Conservation (phyloP, 2,113 vertebrate genomes). For the Dasyprocta punctata region DNA sequence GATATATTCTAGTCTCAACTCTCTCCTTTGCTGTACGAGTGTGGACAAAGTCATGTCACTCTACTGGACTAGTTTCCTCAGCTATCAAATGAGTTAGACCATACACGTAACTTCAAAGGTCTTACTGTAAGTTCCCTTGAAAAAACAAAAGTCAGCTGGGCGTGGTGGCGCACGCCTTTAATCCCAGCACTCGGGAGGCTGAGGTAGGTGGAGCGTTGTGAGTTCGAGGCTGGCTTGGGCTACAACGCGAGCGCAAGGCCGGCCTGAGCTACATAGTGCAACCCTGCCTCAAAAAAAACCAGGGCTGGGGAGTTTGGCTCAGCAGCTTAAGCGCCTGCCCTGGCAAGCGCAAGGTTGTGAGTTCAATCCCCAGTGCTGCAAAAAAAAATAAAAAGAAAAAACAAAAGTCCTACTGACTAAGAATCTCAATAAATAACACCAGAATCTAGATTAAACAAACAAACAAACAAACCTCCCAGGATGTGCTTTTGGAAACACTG, state of each 20-base stretch:
- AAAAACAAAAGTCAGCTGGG: constrained; percentile 11
- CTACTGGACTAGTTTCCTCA: neutral
- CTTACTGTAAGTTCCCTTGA: neutral
- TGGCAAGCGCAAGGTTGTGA: too few species aligned
- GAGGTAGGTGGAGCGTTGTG: too few species aligned
- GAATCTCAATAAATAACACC: neutral
- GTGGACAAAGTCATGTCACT: neutral
- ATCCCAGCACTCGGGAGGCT: too few species aligned
- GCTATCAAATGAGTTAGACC: neutral
- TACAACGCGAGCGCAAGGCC: too few species aligned
- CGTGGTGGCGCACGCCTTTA: too few species aligned
- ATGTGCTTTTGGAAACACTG: neutral
- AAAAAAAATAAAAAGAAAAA: too few species aligned
- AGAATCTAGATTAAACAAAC: neutral
- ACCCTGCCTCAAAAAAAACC: too few species aligned
- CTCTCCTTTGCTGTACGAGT: neutral
- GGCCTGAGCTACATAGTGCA: too few species aligned
- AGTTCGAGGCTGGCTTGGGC: too few species aligned
- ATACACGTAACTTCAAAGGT: neutral
- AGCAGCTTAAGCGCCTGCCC: too few species aligned
- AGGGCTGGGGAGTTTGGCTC: too few species aligned
- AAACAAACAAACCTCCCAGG: neutral
- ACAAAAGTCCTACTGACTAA: neutral
- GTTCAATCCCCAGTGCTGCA: too few species aligned
- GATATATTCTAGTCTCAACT: neutral